Evolutionary conservation across 2,888 invertebrate species (phyloP), one percentile per base, ranked within the genome.

Genomic region (Coecobrya sp.): DNA sequence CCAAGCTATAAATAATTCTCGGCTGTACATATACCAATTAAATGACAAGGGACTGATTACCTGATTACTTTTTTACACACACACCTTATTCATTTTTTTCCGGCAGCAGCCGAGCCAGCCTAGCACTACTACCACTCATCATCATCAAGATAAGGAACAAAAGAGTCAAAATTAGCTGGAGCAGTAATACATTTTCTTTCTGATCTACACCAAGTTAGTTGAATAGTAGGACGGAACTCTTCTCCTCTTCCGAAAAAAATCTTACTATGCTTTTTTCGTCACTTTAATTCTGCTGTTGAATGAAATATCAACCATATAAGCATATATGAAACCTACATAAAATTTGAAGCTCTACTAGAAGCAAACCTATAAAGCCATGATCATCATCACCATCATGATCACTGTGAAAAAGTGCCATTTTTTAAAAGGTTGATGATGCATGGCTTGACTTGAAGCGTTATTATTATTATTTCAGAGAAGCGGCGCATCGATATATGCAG

Each of bases 371-470:
- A 11, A 27, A 79, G 79, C 13, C 22, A 45, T 25, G 13, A 11
- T 22, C 22, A 79, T 25, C 49, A 52, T 79, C 1, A 79, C 19
- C 13, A 49, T 10, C 2, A 76, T 79, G n/a, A 11, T 52, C 19
- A 22, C 36, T 10, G 79, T 22, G 36, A 59, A 89, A 89, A 89
- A 89, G 70, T 89, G 89, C 89, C 89, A 89, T 82, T 88, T 87
- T 79, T 82, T n/a, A 76, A 82, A 89, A 89, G 81, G 82, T 68
- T 89, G 89, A 89, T 89, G 89, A 89, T 89, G 82, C 89, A 89
- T 89, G 27, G 89, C 82, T 70, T 70, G 42, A 87, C 22, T 45
- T 79, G 59, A 76, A 62, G 73, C 59, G 22, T 49, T 45, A 27
- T 79, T 79, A 76, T 68, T 70, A 52, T 70, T 59, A 68, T 68